phyloP scores from a whole-genome alignment of 2,888 invertebrate genomes.

The Drosophila anceps region DNA sequence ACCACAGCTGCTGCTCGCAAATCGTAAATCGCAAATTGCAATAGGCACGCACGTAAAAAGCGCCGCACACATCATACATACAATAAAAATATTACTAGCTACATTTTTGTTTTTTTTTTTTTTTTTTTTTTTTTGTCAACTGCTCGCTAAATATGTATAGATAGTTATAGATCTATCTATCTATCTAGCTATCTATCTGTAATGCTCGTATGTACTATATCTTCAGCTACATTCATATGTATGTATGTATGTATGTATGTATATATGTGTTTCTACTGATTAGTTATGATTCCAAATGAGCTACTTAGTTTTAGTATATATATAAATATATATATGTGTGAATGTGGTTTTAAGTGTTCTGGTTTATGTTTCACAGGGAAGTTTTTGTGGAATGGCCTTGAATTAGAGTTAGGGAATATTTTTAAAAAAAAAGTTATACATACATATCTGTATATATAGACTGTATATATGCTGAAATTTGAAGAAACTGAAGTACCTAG shows the following conservation, averaged over 20 bases:
- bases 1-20: conserved; percentile 78
- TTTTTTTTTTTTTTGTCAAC: conserved; percentile 37
- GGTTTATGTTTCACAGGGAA: conserved; percentile 30
- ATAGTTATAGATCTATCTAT: conserved; percentile 21
- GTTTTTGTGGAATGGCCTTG: conserved; percentile 18
- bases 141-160: conserved; percentile 29
- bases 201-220: conserved; percentile 4
- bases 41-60: conserved; percentile 69
- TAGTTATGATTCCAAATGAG: conserved; percentile 41
- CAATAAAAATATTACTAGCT: conserved; percentile 74
- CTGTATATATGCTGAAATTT: not conserved
- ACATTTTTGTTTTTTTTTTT: conserved; percentile 24
- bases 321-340: conserved; percentile 13
- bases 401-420: conserved; percentile 11
- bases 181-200: conserved; percentile 18
- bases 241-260: conserved; percentile 12
- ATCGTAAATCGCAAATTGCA: conserved; percentile 74
- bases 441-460: not conserved
- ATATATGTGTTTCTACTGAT: conserved; percentile 24
- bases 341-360: conserved; percentile 8
- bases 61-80: conserved; percentile 42
- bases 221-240: conserved; percentile 28
- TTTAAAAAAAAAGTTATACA: not conserved
- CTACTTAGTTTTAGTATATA: conserved; percentile 39
- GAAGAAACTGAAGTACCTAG: conserved; percentile 3